Conservation (phyloP, 2,888 invertebrate genomes). For the Aplocera efformata region DNA sequence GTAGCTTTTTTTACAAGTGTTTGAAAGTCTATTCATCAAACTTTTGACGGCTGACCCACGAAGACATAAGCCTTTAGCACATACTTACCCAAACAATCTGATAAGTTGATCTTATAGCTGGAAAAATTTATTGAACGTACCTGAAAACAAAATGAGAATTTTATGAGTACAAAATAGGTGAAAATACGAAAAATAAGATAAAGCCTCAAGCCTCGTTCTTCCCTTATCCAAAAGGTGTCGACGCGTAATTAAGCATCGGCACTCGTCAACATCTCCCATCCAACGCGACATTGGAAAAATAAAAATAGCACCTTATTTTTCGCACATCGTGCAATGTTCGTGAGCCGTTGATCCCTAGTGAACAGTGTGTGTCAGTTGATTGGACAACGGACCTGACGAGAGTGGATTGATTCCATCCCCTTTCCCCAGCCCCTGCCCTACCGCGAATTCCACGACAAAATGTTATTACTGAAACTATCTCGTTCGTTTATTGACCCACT, state of each 20-base stretch:
- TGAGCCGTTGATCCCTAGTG: slow-evolving; percentile 60
- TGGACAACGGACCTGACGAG: slow-evolving; percentile 71
- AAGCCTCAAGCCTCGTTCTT: neutral
- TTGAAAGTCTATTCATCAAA: no score
- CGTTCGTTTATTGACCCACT: slow-evolving; percentile 57
- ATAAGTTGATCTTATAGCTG: no score
- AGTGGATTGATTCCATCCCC: slow-evolving; percentile 71
- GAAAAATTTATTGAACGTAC: slow-evolving; percentile 10
- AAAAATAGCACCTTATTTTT: slow-evolving; percentile 33
- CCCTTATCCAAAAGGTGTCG: slow-evolving; percentile 37
- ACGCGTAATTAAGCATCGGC: slow-evolving; percentile 35
- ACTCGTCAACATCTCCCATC: slow-evolving; percentile 37
- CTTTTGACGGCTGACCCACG: no score
- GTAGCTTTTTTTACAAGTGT: no score
- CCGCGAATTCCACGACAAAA: slow-evolving; percentile 58
- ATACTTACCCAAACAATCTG: no score
- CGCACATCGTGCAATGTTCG: slow-evolving; percentile 35
- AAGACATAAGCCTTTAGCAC: no score
- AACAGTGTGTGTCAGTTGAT: slow-evolving; percentile 73
- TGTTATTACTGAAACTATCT: slow-evolving; percentile 68
- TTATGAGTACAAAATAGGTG: slow-evolving; percentile 5
- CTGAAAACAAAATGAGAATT: slow-evolving; percentile 20
- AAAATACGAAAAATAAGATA: neutral
- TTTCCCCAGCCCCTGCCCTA: slow-evolving; percentile 23
- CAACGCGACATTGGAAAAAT: slow-evolving; percentile 33